phyloP scores from a whole-genome alignment of 2,113 vertebrate species.

The Dinomys branickii region DNA sequence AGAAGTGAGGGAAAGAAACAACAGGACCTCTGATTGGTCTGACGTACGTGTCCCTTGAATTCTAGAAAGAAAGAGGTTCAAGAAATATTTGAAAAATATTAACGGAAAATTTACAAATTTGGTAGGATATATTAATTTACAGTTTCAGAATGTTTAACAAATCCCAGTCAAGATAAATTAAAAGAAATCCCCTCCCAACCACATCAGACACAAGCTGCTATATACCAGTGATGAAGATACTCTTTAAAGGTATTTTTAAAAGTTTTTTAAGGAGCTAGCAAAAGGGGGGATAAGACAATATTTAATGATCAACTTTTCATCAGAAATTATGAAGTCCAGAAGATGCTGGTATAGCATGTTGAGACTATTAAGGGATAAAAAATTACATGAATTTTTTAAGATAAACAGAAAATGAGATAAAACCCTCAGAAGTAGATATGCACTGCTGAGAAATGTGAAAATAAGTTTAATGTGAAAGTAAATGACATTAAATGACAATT shows the following conservation, averaged over 20 bases:
- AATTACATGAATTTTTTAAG: constrained; percentile 1
- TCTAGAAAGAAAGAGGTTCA: not conserved
- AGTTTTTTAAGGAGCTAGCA: not conserved
- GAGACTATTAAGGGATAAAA: constrained; percentile 6
- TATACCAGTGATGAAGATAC: not conserved
- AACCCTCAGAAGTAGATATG: not conserved
- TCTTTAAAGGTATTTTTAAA: not conserved
- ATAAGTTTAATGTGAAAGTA: not conserved
- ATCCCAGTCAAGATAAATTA: not conserved
- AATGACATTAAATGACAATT: not conserved
- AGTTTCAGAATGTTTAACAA: constrained; percentile 26
- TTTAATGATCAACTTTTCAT: not conserved
- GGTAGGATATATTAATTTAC: not conserved
- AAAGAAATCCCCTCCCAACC: not conserved
- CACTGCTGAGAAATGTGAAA: not conserved
- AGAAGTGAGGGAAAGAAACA: not conserved
- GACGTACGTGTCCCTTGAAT: not conserved
- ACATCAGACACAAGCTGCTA: not conserved
- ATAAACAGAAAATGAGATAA: constrained; percentile 14
- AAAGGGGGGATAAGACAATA: not conserved
- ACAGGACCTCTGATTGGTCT: not conserved
- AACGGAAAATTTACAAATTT: not conserved
- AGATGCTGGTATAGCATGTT: not conserved
- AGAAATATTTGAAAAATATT: not conserved
- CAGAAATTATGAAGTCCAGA: not conserved